These are phyloP conservation scores for Frankliniella fusca DNA, from an alignment of 2,888 invertebrate genomes.

Conservation along the genomic window DNA sequence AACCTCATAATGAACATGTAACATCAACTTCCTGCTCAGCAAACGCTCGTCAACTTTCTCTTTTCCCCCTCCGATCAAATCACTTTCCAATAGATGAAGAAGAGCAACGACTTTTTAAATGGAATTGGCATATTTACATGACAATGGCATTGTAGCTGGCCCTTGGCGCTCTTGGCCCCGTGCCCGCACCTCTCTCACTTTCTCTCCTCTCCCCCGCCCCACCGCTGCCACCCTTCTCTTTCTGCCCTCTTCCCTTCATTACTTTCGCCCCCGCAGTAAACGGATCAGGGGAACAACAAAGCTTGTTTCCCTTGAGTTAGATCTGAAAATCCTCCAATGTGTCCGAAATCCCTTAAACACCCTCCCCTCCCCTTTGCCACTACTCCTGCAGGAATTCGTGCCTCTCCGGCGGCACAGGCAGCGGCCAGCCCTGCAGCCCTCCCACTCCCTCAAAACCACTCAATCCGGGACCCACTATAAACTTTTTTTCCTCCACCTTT, in stretches of 20 bases:
- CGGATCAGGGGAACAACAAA: neutral
- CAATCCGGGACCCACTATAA: conserved; percentile 29
- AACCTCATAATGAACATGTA: no score
- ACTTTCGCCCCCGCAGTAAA: neutral
- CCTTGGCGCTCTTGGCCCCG: neutral
- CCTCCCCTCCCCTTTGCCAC: neutral
- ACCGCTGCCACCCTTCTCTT: neutral
- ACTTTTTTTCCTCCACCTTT: conserved; percentile 27
- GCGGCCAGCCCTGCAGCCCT: neutral
- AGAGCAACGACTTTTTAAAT: no score
- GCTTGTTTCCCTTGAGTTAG: neutral
- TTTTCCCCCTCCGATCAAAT: no score
- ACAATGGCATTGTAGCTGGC: neutral
- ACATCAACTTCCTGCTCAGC: no score
- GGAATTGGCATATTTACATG: neutral
- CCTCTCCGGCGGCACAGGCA: no score
- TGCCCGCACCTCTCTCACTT: neutral
- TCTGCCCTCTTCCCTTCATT: neutral
- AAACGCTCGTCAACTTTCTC: no score
- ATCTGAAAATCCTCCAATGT: neutral
- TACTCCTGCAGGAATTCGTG: neutral
- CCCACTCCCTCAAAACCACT: conserved; percentile 8
- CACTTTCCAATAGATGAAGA: no score
- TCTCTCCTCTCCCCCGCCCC: neutral
- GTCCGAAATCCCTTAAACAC: conserved; percentile 7